Conservation (phyloP, 2,797 vertebrate genomes). For the Lophius americanus region DNA sequence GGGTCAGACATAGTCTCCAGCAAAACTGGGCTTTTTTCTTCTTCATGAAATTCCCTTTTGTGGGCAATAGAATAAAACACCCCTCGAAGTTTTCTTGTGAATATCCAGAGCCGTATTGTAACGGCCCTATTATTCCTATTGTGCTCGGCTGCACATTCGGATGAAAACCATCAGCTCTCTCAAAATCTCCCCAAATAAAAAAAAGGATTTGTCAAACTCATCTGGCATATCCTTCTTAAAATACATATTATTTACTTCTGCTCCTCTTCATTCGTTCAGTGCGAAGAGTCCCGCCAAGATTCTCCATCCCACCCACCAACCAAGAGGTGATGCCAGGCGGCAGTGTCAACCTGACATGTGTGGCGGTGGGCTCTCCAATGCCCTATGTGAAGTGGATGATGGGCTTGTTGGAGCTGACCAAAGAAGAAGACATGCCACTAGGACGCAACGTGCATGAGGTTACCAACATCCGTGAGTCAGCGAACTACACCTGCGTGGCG, state of each 20-base stretch:
- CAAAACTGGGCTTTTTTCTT: slow-evolving; percentile 66
- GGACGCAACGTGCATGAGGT: slow-evolving; percentile 95
- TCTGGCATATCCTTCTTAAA: slow-evolving; percentile 15
- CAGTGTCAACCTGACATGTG: slow-evolving; percentile 96
- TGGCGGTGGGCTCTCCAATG: slow-evolving; percentile 96
- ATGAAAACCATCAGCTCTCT: slow-evolving; percentile 61
- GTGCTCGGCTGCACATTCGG: slow-evolving; percentile 55
- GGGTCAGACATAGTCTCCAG: slow-evolving; percentile 64
- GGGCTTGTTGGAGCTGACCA: slow-evolving; percentile 89
- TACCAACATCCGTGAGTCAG: slow-evolving; percentile 91
- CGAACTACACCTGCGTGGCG: slow-evolving; percentile 96
- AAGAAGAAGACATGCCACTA: slow-evolving; percentile 95
- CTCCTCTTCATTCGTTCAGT: slow-evolving; percentile 76
- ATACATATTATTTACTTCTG: slow-evolving; percentile 15
- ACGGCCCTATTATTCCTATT: slow-evolving; percentile 66
- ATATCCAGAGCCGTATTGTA: slow-evolving; percentile 65
- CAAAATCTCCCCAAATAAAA: slow-evolving; percentile 22
- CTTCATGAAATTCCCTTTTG: slow-evolving; percentile 63
- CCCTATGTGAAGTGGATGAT: slow-evolving; percentile 96
- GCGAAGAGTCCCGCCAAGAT: slow-evolving; percentile 93
- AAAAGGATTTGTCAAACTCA: slow-evolving; percentile 8
- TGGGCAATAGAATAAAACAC: slow-evolving; percentile 55
- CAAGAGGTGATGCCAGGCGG: slow-evolving; percentile 98
- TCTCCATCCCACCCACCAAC: slow-evolving; percentile 94
- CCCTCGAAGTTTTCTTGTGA: slow-evolving; percentile 64